These are phyloP conservation scores for Orussus abietinus DNA, from an alignment of 1,140 invertebrate species.

Conservation along the genomic window DNA sequence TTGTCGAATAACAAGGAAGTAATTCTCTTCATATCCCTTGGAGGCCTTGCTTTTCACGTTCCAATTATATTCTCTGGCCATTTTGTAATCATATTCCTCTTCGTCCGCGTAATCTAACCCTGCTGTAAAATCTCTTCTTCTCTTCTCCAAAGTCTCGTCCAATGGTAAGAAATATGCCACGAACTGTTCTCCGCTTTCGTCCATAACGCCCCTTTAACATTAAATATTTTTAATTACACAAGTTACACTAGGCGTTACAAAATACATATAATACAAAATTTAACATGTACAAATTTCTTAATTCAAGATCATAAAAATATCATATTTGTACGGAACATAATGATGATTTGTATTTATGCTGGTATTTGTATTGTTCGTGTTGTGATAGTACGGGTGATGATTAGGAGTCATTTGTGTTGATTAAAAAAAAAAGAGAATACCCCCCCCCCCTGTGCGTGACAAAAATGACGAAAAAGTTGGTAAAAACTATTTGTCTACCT, in stretches of 20 bases:
- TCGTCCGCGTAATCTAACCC: slow-evolving; percentile 84
- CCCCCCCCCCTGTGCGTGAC: too few relatives aligned
- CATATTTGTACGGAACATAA: too few relatives aligned
- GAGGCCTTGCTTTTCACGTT: slow-evolving; percentile 98
- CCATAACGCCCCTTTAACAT: slow-evolving; percentile 84
- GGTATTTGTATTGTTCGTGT: too few relatives aligned
- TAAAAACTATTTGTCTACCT: too few relatives aligned
- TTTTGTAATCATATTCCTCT: slow-evolving; percentile 92
- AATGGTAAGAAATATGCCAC: slow-evolving; percentile 97
- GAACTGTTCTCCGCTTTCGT: slow-evolving; percentile 97
- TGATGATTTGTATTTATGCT: too few relatives aligned
- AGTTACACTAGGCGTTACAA: not conserved
- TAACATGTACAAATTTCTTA: too few relatives aligned
- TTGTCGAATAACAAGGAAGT: slow-evolving; percentile 90
- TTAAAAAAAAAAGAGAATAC: too few relatives aligned
- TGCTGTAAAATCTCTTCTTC: slow-evolving; percentile 74
- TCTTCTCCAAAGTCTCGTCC: slow-evolving; percentile 85
- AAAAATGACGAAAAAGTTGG: too few relatives aligned
- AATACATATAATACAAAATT: slow-evolving; percentile 10
- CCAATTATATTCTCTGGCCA: slow-evolving; percentile 96
- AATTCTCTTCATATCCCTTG: slow-evolving; percentile 98
- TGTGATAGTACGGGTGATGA: too few relatives aligned
- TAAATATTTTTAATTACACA: slow-evolving; percentile 23
- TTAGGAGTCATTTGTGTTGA: too few relatives aligned
- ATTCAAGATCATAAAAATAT: too few relatives aligned